Evolutionary conservation across 2,113 vertebrate species (phyloP).

Genomic region (Dicaeum eximium): DNA sequence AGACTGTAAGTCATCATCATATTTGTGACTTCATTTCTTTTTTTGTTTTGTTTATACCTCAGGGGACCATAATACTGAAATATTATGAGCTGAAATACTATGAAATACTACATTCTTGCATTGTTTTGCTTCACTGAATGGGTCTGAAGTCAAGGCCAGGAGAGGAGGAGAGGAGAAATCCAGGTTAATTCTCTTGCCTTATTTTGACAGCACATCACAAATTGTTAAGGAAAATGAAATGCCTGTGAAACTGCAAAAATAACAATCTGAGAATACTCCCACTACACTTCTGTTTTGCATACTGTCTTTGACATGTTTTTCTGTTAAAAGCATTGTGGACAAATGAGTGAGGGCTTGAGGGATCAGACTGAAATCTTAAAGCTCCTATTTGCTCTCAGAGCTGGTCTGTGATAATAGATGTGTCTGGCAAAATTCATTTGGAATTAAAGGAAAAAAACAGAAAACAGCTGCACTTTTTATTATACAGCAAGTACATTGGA

Average conservation of each 20-base stretch:
- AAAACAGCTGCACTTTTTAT: background rate
- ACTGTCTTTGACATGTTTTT: background rate
- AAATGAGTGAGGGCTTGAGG: background rate
- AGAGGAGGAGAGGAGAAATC: background rate
- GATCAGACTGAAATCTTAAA: background rate
- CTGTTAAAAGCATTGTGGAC: background rate
- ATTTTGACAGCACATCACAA: constrained; percentile 26
- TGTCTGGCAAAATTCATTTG: background rate
- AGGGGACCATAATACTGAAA: background rate
- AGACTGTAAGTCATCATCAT: background rate
- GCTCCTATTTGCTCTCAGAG: background rate
- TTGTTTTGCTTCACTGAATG: constrained; percentile 23
- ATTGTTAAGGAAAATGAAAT: background rate
- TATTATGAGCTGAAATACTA: background rate
- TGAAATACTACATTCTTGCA: background rate
- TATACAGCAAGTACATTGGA: background rate
- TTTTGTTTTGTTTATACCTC: background rate
- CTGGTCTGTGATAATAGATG: background rate
- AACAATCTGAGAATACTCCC: background rate
- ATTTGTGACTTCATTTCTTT: background rate
- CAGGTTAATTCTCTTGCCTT: background rate
- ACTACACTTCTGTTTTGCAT: background rate
- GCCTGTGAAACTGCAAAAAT: background rate
- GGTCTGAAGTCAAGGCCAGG: background rate
- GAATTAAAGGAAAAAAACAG: background rate